Evolutionary conservation across 1,140 invertebrate species (phyloP), one percentile per base, ranked within the genome.

Genomic region (Gryllus bimaculatus): DNA sequence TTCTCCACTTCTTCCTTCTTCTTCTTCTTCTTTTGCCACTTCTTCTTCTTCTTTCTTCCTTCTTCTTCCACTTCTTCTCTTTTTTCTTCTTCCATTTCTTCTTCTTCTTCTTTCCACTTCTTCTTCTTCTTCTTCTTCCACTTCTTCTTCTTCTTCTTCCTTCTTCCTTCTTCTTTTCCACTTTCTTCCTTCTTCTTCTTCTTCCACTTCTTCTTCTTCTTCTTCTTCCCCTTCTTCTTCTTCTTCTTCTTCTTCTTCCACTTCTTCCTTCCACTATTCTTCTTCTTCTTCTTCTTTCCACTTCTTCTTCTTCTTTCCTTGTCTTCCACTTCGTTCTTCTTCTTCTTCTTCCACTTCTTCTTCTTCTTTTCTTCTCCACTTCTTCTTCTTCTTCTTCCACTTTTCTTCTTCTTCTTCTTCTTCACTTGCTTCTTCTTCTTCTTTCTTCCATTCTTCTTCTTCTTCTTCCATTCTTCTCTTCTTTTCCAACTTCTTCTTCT

Each of bases 311-410:
- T n/a, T n/a, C n/a, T n/a, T n/a, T n/a, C n/a, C n/a, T n/a, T n/a
- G n/a, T n/a, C n/a, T n/a, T n/a, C n/a, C n/a, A n/a, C n/a, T 20
- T 76, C 10, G 10, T n/a, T n/a, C n/a, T n/a, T n/a, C n/a, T n/a
- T n/a, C n/a, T n/a, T n/a, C n/a, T n/a, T n/a, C n/a, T n/a, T n/a
- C n/a, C n/a, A n/a, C n/a, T n/a, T n/a, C n/a, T n/a, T n/a, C n/a
- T 13, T 73, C n/a, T 73, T n/a, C n/a, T 73, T 6, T 6, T 73
- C 6, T 73, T 73, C 6, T 76, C n/a, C 6, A 2, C n/a, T 74
- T 74, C 26, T n/a, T 74, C n/a, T 74, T 26, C 26, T n/a, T 74
- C n/a, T 74, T 74, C 74, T 15, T n/a, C 74, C 73, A 20, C n/a
- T 8, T 74, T 74, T 21, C 18, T 73, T 73, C 18, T 73, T 73